Conservation (phyloP, 2,797 vertebrate genomes). For the Carduelis carduelis region DNA sequence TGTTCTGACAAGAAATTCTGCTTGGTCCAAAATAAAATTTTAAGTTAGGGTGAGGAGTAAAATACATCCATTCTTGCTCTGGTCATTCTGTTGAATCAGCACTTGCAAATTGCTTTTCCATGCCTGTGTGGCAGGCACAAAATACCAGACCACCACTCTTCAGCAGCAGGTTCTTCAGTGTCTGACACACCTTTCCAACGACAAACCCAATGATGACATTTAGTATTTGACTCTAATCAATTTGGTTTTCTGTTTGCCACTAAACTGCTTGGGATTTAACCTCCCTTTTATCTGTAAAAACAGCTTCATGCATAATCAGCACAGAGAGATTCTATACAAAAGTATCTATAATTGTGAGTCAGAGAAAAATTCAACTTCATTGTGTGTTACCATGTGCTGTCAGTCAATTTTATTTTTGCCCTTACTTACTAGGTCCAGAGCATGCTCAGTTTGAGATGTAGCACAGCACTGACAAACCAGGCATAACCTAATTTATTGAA, state of each 20-base stretch:
- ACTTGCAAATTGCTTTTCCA: neutral
- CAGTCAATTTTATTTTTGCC: neutral
- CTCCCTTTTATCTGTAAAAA: neutral
- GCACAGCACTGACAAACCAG: neutral
- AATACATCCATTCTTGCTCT: neutral
- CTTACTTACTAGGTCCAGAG: neutral
- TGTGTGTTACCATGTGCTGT: neutral
- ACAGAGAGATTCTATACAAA: neutral
- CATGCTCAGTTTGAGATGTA: neutral
- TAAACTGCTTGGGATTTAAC: neutral
- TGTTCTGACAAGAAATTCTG: neutral
- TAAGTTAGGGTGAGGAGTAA: neutral
- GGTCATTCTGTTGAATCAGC: neutral
- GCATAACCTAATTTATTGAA: neutral
- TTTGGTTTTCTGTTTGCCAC: neutral
- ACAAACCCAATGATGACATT: neutral
- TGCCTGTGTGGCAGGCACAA: neutral
- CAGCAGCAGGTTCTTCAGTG: neutral
- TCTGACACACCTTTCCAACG: neutral
- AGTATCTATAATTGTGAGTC: neutral
- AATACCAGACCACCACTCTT: neutral
- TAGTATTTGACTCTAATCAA: neutral
- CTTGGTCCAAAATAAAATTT: neutral
- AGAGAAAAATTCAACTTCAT: neutral
- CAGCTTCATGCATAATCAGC: neutral